phyloP scores from a whole-genome alignment of 2,888 invertebrate genomes.

The Diaprepes abbreviatus region DNA sequence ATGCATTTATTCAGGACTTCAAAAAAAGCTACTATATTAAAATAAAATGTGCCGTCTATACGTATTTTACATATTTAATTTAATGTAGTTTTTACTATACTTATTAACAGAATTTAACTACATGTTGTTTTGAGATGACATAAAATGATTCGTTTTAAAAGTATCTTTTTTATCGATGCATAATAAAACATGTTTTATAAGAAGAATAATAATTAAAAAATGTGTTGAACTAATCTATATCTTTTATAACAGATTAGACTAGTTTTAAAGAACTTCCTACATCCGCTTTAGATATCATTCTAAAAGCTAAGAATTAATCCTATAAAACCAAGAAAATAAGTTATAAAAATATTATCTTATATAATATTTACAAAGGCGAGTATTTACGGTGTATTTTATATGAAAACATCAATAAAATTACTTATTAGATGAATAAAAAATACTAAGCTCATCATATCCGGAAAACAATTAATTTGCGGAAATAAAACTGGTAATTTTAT shows the following conservation, averaged over 20 bases:
- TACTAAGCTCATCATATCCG: slow-evolving; percentile 6
- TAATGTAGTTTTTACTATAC: no score
- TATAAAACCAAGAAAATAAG: neutral
- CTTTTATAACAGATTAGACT: neutral
- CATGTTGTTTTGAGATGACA: neutral
- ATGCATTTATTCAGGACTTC: no score
- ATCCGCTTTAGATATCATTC: slow-evolving; percentile 2
- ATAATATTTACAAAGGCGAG: neutral
- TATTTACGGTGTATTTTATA: neutral
- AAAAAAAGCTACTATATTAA: no score
- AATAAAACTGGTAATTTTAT: neutral
- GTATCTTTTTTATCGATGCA: no score
- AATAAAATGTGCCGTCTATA: no score
- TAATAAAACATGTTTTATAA: no score
- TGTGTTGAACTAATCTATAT: no score
- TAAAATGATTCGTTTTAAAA: no score
- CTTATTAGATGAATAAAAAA: neutral
- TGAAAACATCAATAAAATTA: slow-evolving; percentile 6
- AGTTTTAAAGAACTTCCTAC: neutral
- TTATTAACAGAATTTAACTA: no score
- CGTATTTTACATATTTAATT: no score
- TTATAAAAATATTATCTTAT: slow-evolving; percentile 6
- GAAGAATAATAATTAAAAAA: no score
- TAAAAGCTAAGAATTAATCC: neutral
- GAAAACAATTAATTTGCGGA: slow-evolving; percentile 10